Evolutionary conservation across 1,140 invertebrate genomes (phyloP), one percentile per base, ranked within the genome.

Genomic region (Anadara kagoshimensis): DNA sequence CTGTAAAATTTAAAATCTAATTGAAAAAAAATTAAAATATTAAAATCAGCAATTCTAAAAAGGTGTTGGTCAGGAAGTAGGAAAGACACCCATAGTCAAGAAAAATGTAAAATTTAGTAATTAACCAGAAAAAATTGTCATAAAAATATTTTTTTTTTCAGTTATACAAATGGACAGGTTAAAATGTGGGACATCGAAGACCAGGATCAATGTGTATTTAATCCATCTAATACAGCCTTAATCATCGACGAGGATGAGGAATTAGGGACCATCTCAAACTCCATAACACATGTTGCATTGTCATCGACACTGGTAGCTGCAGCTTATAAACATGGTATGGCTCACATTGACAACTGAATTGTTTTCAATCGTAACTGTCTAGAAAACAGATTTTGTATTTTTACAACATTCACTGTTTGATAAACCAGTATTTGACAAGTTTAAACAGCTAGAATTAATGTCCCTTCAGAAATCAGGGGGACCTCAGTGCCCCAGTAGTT

Each of bases 111-210:
- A 18, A 36, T 36, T 36, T 2, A 36, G 7, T 36, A 36, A 36
- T 3, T 36, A 7, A 3, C 2, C 7, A 36, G 29, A 36, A 36
- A 36, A 36, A 36, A 36, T 36, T 2, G 29, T 3, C 29, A 36
- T 36, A 36, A 7, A 36, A 7, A 36, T 36, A 7, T 49, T 24
- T 2, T 18, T 47, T 14, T 49, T 62, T 70, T 49, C 51, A 86
- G 85, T 18, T 87, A 85, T 59, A 85, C 81, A 22, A 87, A 78
- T 73, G 82, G 87, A 44, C 72, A 86, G 26, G 80, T 87, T 2
- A 85, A 85, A 45, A 26, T 83, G 41, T 86, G 85, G 85, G 64
- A 86, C 47, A 29, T 79, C 12, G 45, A 67, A 18, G 69, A 71
- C 44, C 83, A 78, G 4, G 83, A 81, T 54, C 73, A 65, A 8